Base-by-base conservation (phyloP, 2,113 vertebrate species). In the Chascanopsetta lugubris region DNA sequence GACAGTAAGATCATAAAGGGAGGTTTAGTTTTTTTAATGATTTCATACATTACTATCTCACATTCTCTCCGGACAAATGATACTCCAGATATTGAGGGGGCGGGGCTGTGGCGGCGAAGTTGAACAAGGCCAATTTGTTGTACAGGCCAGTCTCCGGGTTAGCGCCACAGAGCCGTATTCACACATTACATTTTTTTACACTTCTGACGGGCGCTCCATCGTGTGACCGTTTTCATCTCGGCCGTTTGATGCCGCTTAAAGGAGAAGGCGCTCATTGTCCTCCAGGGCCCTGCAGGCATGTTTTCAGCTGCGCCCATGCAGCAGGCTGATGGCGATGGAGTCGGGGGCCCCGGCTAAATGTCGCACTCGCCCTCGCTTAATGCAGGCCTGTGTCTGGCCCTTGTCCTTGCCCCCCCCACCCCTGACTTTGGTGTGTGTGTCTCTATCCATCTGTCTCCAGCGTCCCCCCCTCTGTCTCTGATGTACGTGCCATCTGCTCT, bases 211-310 rank as follows among this genome's bases (percentile, higher is more conserved):
- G 72, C 80, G 84, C 87, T 87, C 79, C 82, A 88, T 85, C 88
- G 85, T 89, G 91, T 93, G 77, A 87, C 89, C 77, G 69, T 92
- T 92, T 93, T 92, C 88, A 91, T 89, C 84, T 82, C 72, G 3
- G 50, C 71, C 69, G 88, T 95, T 94, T 95, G 94, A 94, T 93
- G 93, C 90, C 88, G 88, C 87, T 88, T 91, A 75, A 92, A 92
- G 90, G 90, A 94, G 90, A 95, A 93, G 91, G 91, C 88, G 50
- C 85, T 82, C 90, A 93, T 95, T 96, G 94, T 95, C 90, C 91
- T 87, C 78, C 64, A 85, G 90, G 90, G 93, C 93, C 94, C 81
- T n/a, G 86, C 80, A 93, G 93, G 93, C 93, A 92, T 88, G 92
- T 91, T 93, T 88, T 89, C 78, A 90, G 91, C 93, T 90, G 83